Evolutionary conservation across 2,113 vertebrate genomes (phyloP).

Genomic region (Phoenicopterus ruber): DNA sequence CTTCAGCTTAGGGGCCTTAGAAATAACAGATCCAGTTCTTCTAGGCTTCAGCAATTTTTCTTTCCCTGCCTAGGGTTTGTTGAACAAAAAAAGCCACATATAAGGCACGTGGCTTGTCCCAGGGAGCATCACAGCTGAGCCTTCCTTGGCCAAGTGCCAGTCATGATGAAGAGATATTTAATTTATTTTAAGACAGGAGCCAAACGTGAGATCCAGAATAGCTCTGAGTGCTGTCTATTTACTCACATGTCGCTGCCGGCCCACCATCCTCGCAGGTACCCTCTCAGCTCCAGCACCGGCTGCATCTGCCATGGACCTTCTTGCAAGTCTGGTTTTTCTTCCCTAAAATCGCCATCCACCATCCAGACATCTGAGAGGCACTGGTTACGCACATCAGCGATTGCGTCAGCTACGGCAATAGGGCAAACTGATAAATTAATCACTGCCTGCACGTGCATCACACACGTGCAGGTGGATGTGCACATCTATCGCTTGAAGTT

Average conservation of each 20-base stretch:
- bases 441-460: background rate
- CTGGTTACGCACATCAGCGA: rapidly evolving
- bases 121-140: background rate
- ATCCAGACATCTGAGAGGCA: background rate
- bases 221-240: background rate
- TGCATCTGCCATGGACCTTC: background rate
- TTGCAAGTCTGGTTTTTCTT: background rate
- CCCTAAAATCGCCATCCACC: background rate
- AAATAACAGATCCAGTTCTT: background rate
- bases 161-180: background rate
- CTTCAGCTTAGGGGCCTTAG: background rate
- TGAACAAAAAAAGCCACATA: background rate
- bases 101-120: background rate
- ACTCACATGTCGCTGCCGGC: rapidly evolving
- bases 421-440: background rate
- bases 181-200: background rate
- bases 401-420: rapidly evolving
- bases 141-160: background rate
- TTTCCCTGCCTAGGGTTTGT: background rate
- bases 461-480: rapidly evolving
- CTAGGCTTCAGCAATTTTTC: background rate
- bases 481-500: background rate
- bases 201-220: background rate
- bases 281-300: background rate
- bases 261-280: background rate